Evolutionary conservation across 2,888 invertebrate genomes (phyloP), one percentile per base, ranked within the genome.

Genomic region (Rhamnusium bicolor): DNA sequence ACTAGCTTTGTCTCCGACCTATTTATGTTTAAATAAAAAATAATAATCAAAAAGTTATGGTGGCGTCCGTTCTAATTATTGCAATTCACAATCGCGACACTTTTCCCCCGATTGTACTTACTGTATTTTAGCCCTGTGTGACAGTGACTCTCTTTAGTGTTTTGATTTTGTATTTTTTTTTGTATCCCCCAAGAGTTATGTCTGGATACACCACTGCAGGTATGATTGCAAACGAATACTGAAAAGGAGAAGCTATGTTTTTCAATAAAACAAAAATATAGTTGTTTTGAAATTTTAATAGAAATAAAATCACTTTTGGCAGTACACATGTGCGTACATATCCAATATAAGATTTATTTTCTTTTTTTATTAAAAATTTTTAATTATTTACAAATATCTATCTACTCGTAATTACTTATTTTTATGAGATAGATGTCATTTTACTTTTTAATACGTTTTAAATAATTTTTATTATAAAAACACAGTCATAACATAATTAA

Each of bases 401-500:
- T 58, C 49, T 51, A n/a, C n/a, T n/a, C n/a, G n/a, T n/a, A 58
- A 21, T 51, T 46, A 63, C 46, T 70, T 49, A 56, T 71, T 58
- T 27, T 16, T 62, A 53, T 49, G 56, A 68, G 19, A 29, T 32
- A 54, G 32, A 65, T 32, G 19, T 19, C 8, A 21, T 53, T 58
- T 32, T 58, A 32, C 32, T 32, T 40, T 32, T 58, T 8, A 29
- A 16, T n/a, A 58, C 10, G 10, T 19, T 66, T 53, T 4, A 74
- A 71, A 71, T 32, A 73, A 32, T 61, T 69, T 76, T 76, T 71
- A 61, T 66, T 70, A 70, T 49, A 78, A 53, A 77, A 77, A 74
- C 77, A 70, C 69, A 77, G 53, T 75, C 61, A 63, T 58, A 71
- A 72, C 66, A 58, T 63, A 73, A 67, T 73, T 63, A 73, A 67